phyloP scores from a whole-genome alignment of 2,113 vertebrate genomes.

The Forbesichthys papilliferus region DNA sequence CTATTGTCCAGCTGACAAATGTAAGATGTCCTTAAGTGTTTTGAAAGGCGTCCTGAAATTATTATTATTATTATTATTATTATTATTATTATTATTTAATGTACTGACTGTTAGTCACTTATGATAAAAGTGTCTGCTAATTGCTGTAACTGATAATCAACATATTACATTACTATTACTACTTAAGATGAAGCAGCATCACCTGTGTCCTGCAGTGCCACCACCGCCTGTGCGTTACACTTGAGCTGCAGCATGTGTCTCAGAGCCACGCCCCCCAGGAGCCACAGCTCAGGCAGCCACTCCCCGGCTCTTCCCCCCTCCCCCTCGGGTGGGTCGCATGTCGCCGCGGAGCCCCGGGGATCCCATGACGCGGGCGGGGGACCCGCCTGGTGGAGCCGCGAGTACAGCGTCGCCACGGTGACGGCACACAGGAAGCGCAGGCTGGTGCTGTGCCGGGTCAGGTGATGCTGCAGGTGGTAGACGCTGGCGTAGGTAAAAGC shows the following conservation, averaged over 20 bases:
- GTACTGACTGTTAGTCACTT: too few species aligned
- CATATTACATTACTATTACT: too few species aligned
- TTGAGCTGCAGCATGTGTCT: constrained; percentile 89
- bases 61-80: too few species aligned
- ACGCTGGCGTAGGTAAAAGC: constrained; percentile 72
- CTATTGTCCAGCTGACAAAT: too few species aligned
- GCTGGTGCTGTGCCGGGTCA: constrained; percentile 73
- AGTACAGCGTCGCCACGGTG: constrained; percentile 80
- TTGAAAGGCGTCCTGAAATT: too few species aligned
- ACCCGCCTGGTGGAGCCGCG: constrained; percentile 64
- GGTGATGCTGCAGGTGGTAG: constrained; percentile 84
- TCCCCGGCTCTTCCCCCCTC: constrained; percentile 1
- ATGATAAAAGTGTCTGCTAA: too few species aligned
- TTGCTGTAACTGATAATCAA: too few species aligned
- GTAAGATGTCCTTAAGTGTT: too few species aligned
- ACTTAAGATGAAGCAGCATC: background rate
- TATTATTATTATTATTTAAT: too few species aligned
- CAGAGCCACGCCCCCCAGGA: constrained; percentile 83
- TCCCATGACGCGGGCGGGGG: constrained; percentile 42
- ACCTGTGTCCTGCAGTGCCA: constrained; percentile 72
- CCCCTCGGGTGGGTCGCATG: constrained; percentile 14
- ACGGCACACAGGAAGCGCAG: constrained; percentile 82
- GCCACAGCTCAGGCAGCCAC: constrained; percentile 57
- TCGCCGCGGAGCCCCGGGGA: background rate
- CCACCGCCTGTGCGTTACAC: constrained; percentile 90